Percentiles rank a stretch among this genome's conserved stretches.
Evolutionary conservation across 1,140 invertebrate genomes (phyloP).

Genomic region (Reticulitermes speratus): DNA sequence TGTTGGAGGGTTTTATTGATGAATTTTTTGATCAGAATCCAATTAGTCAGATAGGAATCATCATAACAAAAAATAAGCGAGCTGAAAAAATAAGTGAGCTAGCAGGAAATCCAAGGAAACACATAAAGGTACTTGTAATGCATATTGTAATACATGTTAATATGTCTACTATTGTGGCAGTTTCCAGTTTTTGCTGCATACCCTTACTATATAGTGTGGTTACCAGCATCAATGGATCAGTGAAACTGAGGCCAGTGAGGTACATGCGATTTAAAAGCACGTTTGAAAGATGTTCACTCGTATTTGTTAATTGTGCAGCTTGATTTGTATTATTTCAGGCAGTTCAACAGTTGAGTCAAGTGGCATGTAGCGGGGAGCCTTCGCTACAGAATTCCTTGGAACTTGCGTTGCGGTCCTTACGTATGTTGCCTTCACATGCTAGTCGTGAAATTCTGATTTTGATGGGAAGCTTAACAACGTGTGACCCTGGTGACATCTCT

Average conservation of each 20-base stretch:
- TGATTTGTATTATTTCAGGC: conserved; percentile 30
- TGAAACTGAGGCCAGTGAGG: no score
- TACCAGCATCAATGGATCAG: no score
- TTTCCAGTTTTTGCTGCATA: no score
- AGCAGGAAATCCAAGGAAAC: conserved; percentile 80
- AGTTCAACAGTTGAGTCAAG: conserved; percentile 37
- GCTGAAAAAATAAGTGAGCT: conserved; percentile 90
- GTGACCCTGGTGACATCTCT: conserved; percentile 92
- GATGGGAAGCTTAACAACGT: conserved; percentile 91
- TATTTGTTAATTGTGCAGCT: no score
- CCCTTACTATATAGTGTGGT: no score
- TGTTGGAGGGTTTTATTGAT: conserved; percentile 90
- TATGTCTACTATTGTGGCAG: no score
- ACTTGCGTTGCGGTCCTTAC: conserved; percentile 80
- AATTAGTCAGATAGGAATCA: conserved; percentile 93
- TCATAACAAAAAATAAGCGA: conserved; percentile 88
- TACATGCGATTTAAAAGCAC: no score
- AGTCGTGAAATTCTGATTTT: conserved; percentile 90
- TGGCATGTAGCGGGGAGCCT: conserved; percentile 75
- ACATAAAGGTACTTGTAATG: conserved; percentile 61
- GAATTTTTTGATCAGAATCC: conserved; percentile 99
- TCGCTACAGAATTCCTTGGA: conserved; percentile 94
- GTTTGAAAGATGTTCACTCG: no score
- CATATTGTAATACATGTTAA: not conserved
- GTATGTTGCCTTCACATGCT: conserved; percentile 87